These are phyloP conservation scores for Fringilla coelebs DNA, from an alignment of 2,797 vertebrate species.

Conservation along the genomic window DNA sequence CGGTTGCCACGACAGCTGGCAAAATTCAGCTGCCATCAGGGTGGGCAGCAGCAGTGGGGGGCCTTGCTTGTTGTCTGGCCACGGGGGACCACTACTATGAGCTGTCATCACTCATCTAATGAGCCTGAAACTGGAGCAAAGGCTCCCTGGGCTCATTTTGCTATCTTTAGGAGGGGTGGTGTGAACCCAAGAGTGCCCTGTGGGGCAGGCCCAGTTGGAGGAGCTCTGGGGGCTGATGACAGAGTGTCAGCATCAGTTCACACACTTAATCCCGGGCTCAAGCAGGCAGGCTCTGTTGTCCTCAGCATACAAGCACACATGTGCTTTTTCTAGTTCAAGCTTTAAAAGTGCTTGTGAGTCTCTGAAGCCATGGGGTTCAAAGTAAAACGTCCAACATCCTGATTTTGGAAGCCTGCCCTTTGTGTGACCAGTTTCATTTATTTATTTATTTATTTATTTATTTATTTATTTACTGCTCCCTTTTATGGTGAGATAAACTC, in stretches of 20 bases:
- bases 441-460: neutral
- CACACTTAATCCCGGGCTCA: conserved; percentile 21
- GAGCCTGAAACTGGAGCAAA: conserved; percentile 53
- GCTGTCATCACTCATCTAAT: conserved; percentile 68
- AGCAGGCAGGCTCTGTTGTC: neutral
- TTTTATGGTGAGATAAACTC: neutral
- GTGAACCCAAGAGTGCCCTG: neutral
- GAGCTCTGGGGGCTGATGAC: conserved; percentile 22
- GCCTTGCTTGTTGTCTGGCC: neutral
- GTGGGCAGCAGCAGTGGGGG: conserved; percentile 59
- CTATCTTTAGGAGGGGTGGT: conserved; percentile 46
- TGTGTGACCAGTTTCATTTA: neutral
- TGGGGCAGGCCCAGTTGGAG: neutral
- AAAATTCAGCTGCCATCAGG: conserved; percentile 13
- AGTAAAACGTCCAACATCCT: neutral
- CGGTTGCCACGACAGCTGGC: conserved; percentile 48
- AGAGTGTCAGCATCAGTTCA: conserved; percentile 50
- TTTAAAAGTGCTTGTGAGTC: neutral
- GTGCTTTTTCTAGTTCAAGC: neutral
- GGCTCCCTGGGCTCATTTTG: neutral
- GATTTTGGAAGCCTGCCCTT: neutral
- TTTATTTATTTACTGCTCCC: neutral
- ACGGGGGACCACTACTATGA: neutral
- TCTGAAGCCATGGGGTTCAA: neutral
- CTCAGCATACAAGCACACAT: neutral